Percentiles rank a stretch among this genome's conserved stretches.
Evolutionary conservation across 2,797 vertebrate genomes (phyloP).

Genomic region (Podarcis lilfordi): DNA sequence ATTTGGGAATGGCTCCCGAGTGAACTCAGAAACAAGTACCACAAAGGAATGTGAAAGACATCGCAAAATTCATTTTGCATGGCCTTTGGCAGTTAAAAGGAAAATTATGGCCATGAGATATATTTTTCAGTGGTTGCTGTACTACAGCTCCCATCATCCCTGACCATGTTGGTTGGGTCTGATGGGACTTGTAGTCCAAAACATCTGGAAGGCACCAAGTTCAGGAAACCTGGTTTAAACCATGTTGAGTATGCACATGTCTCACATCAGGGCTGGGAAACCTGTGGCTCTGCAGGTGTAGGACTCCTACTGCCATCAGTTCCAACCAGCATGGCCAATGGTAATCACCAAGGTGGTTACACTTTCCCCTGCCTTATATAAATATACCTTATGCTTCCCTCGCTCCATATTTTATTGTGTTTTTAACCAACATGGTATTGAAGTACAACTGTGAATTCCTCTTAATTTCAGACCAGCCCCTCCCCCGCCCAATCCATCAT

Average conservation of each 20-base stretch:
- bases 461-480: background rate
- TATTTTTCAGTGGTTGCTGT: background rate
- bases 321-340: too few relatives aligned
- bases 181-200: too few relatives aligned
- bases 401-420: slow-evolving; percentile 6
- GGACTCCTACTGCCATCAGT: too few relatives aligned
- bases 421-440: slow-evolving; percentile 13
- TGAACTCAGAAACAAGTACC: background rate
- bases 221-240: background rate
- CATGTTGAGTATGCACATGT: background rate
- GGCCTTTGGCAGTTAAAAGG: background rate
- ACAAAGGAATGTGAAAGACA: background rate
- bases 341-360: too few relatives aligned
- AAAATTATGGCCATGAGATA: background rate
- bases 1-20: background rate
- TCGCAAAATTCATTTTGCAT: background rate
- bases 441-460: slow-evolving; percentile 9
- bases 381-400: background rate
- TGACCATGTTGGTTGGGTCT: too few relatives aligned
- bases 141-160: too few relatives aligned
- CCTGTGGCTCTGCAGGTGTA: too few relatives aligned
- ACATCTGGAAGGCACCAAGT: too few relatives aligned
- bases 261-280: too few relatives aligned
- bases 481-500: background rate
- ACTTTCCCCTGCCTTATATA: background rate